Conservation (phyloP, 2,113 vertebrate genomes). For the Neogale vison region DNA sequence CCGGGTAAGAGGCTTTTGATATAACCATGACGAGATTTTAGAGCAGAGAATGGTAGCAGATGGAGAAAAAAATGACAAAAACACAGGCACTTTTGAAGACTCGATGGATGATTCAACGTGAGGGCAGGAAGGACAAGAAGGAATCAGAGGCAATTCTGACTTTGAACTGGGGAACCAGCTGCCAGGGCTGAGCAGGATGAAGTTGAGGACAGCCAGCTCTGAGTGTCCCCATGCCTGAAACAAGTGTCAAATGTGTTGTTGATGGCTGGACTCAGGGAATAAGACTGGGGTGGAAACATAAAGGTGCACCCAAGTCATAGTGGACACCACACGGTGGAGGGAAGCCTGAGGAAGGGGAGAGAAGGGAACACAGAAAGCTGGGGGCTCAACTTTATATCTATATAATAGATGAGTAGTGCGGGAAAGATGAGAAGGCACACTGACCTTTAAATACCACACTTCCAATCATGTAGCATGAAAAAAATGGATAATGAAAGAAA, state of each 20-base stretch:
- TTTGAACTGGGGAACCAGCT: constrained; percentile 5
- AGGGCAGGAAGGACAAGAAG: background rate
- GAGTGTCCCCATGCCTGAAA: rapidly evolving
- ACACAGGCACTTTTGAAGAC: background rate
- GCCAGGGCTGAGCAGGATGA: background rate
- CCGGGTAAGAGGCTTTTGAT: background rate
- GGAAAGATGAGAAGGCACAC: background rate
- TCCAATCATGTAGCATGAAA: background rate
- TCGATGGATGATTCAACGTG: background rate
- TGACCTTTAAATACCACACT: background rate
- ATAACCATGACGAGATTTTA: background rate
- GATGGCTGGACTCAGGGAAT: background rate
- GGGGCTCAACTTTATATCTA: background rate
- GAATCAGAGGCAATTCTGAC: background rate
- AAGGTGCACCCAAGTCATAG: background rate
- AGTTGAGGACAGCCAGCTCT: background rate
- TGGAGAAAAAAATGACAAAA: background rate
- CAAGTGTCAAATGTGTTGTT: background rate
- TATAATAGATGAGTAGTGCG: background rate
- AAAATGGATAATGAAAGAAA: background rate
- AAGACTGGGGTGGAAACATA: background rate
- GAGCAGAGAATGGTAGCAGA: background rate
- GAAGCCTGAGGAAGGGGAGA: background rate
- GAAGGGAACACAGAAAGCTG: background rate
- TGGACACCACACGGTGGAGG: background rate